These are phyloP conservation scores for Norana najaformis DNA, from an alignment of 2,888 invertebrate genomes.

Conservation along the genomic window DNA sequence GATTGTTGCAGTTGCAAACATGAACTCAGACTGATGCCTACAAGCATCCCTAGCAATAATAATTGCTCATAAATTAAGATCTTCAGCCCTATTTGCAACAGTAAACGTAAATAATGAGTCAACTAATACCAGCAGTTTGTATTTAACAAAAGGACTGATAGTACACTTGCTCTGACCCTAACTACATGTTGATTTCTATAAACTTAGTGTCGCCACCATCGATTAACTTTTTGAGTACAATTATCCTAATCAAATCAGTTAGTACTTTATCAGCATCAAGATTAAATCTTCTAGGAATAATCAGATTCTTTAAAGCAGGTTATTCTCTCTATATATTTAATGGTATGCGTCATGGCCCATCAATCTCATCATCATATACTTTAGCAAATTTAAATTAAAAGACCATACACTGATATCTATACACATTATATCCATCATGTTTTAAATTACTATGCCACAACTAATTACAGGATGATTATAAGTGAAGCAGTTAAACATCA, in stretches of 20 bases:
- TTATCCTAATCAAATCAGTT: constrained; percentile 71
- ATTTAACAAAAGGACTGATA: constrained; percentile 70
- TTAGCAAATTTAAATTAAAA: constrained; percentile 8
- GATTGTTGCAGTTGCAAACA: constrained; percentile 63
- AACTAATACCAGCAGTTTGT: constrained; percentile 66
- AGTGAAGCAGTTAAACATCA: constrained; percentile 44
- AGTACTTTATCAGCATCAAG: constrained; percentile 65
- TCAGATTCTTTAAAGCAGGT: constrained; percentile 71
- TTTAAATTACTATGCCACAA: constrained; percentile 36
- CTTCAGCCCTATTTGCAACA: constrained; percentile 51
- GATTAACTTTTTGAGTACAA: constrained; percentile 72
- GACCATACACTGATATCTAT: constrained; percentile 30
- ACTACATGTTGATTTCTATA: constrained; percentile 71
- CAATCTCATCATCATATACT: background rate
- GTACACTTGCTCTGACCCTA: constrained; percentile 69
- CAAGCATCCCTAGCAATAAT: constrained; percentile 45
- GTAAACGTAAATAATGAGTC: constrained; percentile 50
- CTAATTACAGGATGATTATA: constrained; percentile 32
- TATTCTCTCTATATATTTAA: constrained; percentile 73
- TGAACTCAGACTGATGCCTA: constrained; percentile 40
- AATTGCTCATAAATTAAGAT: constrained; percentile 63
- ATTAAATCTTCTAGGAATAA: constrained; percentile 67
- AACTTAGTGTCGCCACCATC: constrained; percentile 74
- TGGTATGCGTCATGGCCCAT: constrained; percentile 69
- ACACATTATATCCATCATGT: constrained; percentile 36